Evolutionary conservation across 2,797 vertebrate species (phyloP).

Genomic region (Acanthurus leucopareius): DNA sequence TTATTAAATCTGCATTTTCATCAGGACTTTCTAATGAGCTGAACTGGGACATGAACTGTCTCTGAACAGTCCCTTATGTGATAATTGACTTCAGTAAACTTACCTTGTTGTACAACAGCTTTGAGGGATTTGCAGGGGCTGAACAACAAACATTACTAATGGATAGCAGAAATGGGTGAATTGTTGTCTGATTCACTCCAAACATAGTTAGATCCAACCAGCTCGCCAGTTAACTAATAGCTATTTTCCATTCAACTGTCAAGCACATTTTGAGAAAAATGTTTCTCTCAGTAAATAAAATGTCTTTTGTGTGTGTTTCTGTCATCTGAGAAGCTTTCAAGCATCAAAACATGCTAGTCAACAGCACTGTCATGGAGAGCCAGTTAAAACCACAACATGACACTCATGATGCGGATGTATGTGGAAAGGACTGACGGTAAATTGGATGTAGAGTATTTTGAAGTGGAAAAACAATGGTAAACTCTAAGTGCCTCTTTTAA

Average conservation of each 20-base stretch:
- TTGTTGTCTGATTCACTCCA: constrained; percentile 27
- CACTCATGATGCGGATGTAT: constrained; percentile 1
- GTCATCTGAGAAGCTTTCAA: constrained; percentile 24
- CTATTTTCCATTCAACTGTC: constrained; percentile 62
- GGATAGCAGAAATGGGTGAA: constrained; percentile 29
- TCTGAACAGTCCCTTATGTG: constrained; percentile 17
- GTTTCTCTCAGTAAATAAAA: constrained; percentile 37
- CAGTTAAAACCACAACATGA: constrained; percentile 40
- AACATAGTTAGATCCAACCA: constrained; percentile 29
- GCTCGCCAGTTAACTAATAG: constrained; percentile 45
- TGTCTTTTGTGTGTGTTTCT: constrained; percentile 27
- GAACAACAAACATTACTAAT: constrained; percentile 42
- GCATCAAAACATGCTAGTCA: constrained; percentile 44
- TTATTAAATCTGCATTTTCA: neutral
- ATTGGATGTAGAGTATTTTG: neutral
- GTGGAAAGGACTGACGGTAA: too few species aligned
- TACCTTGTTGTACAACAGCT: constrained; percentile 33
- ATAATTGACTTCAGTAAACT: constrained; percentile 36
- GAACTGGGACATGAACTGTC: neutral
- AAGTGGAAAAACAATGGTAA: neutral
- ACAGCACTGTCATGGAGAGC: neutral
- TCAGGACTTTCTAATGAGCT: neutral
- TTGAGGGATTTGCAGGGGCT: constrained; percentile 48
- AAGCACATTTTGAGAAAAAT: constrained; percentile 17
- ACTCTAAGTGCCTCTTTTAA: neutral